phyloP scores from a whole-genome alignment of 2,888 invertebrate genomes.

The Parelbella ahira region DNA sequence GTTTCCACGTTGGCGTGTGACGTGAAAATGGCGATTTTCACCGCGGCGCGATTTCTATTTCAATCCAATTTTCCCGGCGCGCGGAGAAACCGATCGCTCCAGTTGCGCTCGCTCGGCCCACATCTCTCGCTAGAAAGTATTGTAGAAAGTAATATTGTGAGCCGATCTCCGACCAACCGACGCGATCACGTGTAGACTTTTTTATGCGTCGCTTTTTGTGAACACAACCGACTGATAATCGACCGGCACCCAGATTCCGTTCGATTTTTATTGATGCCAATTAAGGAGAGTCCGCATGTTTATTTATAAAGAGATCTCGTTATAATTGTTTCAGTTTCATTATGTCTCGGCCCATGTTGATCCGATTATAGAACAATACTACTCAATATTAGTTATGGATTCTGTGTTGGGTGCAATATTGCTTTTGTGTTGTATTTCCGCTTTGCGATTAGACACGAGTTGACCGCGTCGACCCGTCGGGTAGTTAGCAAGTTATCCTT shows the following conservation, averaged over 20 bases:
- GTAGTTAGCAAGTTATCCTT: too few relatives aligned
- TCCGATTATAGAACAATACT: too few relatives aligned
- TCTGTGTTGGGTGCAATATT: too few relatives aligned
- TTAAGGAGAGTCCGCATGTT: slow-evolving; percentile 9
- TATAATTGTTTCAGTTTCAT: background rate
- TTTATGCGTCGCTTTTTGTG: slow-evolving; percentile 50
- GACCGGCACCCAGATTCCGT: slow-evolving; percentile 25
- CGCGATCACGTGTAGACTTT: slow-evolving; percentile 65
- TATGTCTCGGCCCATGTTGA: background rate
- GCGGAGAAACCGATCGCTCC: slow-evolving; percentile 78
- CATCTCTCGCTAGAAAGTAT: slow-evolving; percentile 80
- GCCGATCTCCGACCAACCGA: slow-evolving; percentile 61
- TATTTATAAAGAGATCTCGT: slow-evolving; percentile 3
- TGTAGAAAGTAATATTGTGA: slow-evolving; percentile 77
- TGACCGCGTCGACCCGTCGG: too few relatives aligned
- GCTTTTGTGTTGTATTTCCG: too few relatives aligned
- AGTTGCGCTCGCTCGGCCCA: slow-evolving; percentile 73
- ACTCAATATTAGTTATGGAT: too few relatives aligned
- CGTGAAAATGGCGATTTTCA: slow-evolving; percentile 74
- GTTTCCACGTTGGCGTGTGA: slow-evolving; percentile 63
- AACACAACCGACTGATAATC: slow-evolving; percentile 16
- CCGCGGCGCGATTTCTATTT: slow-evolving; percentile 75
- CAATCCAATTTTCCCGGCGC: slow-evolving; percentile 78
- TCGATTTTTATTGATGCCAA: slow-evolving; percentile 23
- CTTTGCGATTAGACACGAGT: too few relatives aligned